Conservation (phyloP, 2,888 invertebrate genomes). For the Lottia scabra region DNA sequence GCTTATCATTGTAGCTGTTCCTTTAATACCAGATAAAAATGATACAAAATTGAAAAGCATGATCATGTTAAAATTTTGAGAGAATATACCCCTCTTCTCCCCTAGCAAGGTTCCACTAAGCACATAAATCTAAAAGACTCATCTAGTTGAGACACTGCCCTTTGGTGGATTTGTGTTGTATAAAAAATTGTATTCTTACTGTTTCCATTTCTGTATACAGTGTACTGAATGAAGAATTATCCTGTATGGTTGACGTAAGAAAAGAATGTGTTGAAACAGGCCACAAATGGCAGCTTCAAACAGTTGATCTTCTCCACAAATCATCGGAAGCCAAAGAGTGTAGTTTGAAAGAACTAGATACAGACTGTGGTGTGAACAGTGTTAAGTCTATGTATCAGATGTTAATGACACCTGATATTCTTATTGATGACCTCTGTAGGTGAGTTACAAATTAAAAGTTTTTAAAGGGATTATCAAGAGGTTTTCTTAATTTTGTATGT, state of each 20-base stretch:
- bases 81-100: too few relatives aligned
- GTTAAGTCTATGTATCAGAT: constrained; percentile 12
- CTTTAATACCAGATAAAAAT: too few relatives aligned
- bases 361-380: constrained; percentile 23
- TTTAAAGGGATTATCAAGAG: too few relatives aligned
- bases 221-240: constrained; percentile 7
- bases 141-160: too few relatives aligned
- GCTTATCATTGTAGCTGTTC: too few relatives aligned
- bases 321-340: constrained; percentile 11
- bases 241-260: constrained; percentile 11
- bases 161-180: too few relatives aligned
- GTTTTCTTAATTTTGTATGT: too few relatives aligned
- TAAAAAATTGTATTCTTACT: not conserved
- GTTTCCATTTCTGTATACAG: constrained; percentile 7
- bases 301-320: constrained; percentile 11
- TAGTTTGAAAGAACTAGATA: constrained; percentile 9
- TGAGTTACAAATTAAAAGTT: not conserved
- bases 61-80: too few relatives aligned
- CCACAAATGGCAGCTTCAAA: constrained; percentile 1
- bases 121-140: too few relatives aligned
- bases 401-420: not conserved
- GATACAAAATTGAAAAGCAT: too few relatives aligned
- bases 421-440: constrained; percentile 16
- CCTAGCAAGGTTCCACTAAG: too few relatives aligned
- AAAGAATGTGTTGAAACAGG: constrained; percentile 16